These are phyloP conservation scores for Polymixis lichenea DNA, from an alignment of 2,888 invertebrate genomes.

Conservation along the genomic window DNA sequence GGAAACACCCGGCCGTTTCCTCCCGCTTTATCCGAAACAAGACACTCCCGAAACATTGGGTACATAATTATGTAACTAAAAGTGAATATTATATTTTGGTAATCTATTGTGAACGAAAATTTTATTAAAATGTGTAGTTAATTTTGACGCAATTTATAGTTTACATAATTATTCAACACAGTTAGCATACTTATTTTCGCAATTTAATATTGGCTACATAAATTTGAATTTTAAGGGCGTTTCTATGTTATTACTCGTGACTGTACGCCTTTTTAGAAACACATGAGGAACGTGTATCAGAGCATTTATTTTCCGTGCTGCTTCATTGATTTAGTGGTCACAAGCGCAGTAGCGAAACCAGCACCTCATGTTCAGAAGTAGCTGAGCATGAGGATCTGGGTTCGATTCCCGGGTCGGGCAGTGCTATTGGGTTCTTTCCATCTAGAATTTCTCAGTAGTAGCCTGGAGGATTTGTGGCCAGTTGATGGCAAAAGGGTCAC, in stretches of 20 bases:
- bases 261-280: neutral
- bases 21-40: too few species aligned
- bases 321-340: too few species aligned
- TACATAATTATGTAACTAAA: constrained; percentile 10
- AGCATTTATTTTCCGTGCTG: neutral
- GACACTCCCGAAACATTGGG: too few species aligned
- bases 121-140: neutral
- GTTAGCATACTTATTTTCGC: neutral
- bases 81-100: neutral
- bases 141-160: constrained; percentile 8
- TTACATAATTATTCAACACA: constrained; percentile 4
- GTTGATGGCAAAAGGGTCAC: too few species aligned
- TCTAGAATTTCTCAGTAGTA: too few species aligned
- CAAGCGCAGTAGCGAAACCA: too few species aligned
- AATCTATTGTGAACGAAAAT: neutral
- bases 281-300: neutral
- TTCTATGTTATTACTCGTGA: constrained; percentile 1
- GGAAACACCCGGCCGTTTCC: too few species aligned
- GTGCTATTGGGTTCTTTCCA: too few species aligned
- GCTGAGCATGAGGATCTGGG: too few species aligned
- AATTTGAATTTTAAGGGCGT: neutral
- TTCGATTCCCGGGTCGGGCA: too few species aligned
- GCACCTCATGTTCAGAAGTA: too few species aligned
- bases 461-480: too few species aligned
- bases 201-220: neutral